A percentile compares a stretch with the other conserved stretches of the same genome.
Conservation (phyloP, 2,797 vertebrate genomes). For the Harpagifer antarcticus region DNA sequence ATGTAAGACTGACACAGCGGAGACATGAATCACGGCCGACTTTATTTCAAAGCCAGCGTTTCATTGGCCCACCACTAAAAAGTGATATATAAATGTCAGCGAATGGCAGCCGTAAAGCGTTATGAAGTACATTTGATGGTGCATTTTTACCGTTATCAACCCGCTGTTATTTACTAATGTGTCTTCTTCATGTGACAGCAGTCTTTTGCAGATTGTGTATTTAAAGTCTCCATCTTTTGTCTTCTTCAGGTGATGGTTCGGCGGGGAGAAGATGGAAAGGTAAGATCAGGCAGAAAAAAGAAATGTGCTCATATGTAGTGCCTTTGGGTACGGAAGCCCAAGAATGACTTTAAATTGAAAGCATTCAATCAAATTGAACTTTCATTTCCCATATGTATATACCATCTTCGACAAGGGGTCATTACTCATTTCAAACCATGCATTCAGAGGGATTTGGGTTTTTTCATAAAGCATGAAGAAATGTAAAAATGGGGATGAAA, state of each 20-base stretch:
- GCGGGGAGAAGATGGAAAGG: slow-evolving; percentile 13
- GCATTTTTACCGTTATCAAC: slow-evolving; percentile 83
- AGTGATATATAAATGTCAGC: slow-evolving; percentile 89
- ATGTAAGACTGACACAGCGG: slow-evolving; percentile 87
- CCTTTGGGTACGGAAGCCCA: slow-evolving; percentile 54
- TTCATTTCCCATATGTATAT: slow-evolving; percentile 64
- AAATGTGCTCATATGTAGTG: slow-evolving; percentile 12
- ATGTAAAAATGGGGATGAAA: no score
- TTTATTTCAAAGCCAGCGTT: slow-evolving; percentile 86
- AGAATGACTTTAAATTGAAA: slow-evolving; percentile 64
- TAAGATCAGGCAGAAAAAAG: slow-evolving; percentile 6
- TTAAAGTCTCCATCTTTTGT: slow-evolving; percentile 29
- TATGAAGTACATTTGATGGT: slow-evolving; percentile 84
- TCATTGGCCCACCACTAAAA: slow-evolving; percentile 86
- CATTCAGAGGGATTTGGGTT: not conserved
- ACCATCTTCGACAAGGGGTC: slow-evolving; percentile 12
- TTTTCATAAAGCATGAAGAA: no score
- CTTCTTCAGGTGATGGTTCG: slow-evolving; percentile 48
- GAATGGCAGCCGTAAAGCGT: slow-evolving; percentile 82
- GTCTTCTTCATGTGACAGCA: slow-evolving; percentile 72
- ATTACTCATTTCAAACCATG: slow-evolving; percentile 28
- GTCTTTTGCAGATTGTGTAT: slow-evolving; percentile 5
- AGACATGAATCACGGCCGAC: slow-evolving; percentile 87
- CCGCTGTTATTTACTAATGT: slow-evolving; percentile 82
- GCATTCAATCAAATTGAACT: slow-evolving; percentile 70